These are phyloP conservation scores for Seriola quinqueradiata DNA, from an alignment of 2,113 vertebrate genomes.

Conservation along the genomic window DNA sequence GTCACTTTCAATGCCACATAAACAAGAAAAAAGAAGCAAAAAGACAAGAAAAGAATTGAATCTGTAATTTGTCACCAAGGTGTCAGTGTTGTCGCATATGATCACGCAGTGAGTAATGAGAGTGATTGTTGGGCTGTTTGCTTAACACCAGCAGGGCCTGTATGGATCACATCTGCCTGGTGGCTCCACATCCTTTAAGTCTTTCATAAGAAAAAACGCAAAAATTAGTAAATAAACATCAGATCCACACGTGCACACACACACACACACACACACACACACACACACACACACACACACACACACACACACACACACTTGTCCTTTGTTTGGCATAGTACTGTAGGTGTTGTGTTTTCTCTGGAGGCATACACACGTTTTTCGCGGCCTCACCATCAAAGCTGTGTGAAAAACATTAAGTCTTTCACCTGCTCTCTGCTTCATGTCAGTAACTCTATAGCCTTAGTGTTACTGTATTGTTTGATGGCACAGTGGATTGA, in stretches of 20 bases:
- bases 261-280: too few relatives aligned
- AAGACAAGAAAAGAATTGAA: conserved; percentile 20
- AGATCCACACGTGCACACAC: too few relatives aligned
- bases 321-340: background rate
- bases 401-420: background rate
- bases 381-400: background rate
- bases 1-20: conserved; percentile 18
- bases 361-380: conserved; percentile 15
- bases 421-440: conserved; percentile 5
- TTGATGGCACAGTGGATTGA: conserved; percentile 36
- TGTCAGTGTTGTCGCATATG: conserved; percentile 9
- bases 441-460: conserved; percentile 29
- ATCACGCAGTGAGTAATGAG: conserved; percentile 40
- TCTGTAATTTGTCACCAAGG: conserved; percentile 35
- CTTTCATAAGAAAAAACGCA: background rate
- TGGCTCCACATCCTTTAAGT: conserved; percentile 10
- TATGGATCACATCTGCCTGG: conserved; percentile 15
- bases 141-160: conserved; percentile 11
- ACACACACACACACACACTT: background rate
- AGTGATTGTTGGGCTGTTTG: conserved; percentile 13
- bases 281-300: background rate
- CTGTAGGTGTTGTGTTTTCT: background rate
- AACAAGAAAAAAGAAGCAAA: conserved; percentile 3
- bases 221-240: background rate
- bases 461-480: conserved; percentile 12